phyloP scores from a whole-genome alignment of 2,888 invertebrate species.

The Priocnemis perturbator region DNA sequence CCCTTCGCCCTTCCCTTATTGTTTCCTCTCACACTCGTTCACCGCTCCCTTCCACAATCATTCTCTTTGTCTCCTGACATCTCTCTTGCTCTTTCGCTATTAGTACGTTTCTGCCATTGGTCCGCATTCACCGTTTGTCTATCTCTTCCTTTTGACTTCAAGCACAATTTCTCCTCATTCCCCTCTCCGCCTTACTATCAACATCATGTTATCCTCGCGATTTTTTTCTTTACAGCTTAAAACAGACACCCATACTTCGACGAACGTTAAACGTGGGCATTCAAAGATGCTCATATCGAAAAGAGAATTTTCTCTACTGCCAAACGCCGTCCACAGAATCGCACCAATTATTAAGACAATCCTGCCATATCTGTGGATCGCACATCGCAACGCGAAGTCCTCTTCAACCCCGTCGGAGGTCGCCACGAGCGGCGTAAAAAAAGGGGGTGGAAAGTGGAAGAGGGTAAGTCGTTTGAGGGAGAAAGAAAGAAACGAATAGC shows the following conservation, averaged over 20 bases:
- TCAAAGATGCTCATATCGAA: slow-evolving; percentile 20
- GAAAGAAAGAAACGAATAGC: neutral
- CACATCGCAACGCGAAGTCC: slow-evolving; percentile 20
- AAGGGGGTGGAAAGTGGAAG: slow-evolving; percentile 1
- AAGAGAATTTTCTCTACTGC: slow-evolving; percentile 17
- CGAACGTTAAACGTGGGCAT: too few relatives aligned
- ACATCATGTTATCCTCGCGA: too few relatives aligned
- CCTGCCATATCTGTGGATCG: slow-evolving; percentile 36
- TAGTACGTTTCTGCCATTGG: too few relatives aligned
- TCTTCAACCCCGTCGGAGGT: slow-evolving; percentile 41
- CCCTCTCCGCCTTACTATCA: too few relatives aligned
- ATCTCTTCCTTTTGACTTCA: too few relatives aligned
- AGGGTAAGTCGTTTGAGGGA: slow-evolving; percentile 2
- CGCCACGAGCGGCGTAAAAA: slow-evolving; percentile 45
- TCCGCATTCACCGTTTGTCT: too few relatives aligned
- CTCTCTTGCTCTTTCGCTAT: slow-evolving; percentile 10
- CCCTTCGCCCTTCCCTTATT: slow-evolving; percentile 6
- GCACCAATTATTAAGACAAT: neutral
- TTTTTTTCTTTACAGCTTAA: too few relatives aligned
- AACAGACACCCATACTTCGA: too few relatives aligned
- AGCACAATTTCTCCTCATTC: too few relatives aligned
- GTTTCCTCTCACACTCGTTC: slow-evolving; percentile 1
- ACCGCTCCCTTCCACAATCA: slow-evolving; percentile 15
- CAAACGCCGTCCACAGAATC: slow-evolving; percentile 12
- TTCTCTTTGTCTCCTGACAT: neutral